phyloP scores from a whole-genome alignment of 1,140 invertebrate species.

The Drosophila repleta region DNA sequence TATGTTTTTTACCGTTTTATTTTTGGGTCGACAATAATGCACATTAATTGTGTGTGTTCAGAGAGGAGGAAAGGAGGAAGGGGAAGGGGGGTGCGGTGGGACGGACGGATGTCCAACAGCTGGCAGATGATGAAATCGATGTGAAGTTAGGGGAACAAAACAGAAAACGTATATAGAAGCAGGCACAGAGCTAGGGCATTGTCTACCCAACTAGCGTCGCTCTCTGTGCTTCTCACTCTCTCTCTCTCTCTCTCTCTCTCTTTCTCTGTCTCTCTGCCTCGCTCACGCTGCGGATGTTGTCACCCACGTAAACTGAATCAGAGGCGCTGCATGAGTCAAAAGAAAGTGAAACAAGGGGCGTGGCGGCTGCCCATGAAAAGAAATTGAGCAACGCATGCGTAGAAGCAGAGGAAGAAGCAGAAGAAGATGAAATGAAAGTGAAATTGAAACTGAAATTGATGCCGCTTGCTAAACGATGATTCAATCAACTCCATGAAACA shows the following conservation, averaged over 20 bases:
- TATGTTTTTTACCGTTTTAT: constrained; percentile 12
- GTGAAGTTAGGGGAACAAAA: neutral
- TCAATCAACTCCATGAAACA: constrained; percentile 21
- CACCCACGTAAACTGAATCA: constrained; percentile 63
- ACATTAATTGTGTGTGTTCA: constrained; percentile 72
- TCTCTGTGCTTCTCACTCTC: neutral
- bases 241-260: neutral
- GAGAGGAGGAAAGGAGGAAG: constrained; percentile 17
- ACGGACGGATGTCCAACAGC: neutral
- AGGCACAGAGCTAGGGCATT: neutral
- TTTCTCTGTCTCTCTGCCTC: neutral
- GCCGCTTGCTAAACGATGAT: constrained; percentile 40
- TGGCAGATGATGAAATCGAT: constrained; percentile 36
- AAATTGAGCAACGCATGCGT: constrained; percentile 32
- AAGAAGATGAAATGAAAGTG: constrained; percentile 41
- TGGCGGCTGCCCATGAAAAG: constrained; percentile 38
- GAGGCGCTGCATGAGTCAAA: constrained; percentile 64
- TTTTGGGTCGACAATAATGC: constrained; percentile 58
- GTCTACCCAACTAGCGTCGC: neutral
- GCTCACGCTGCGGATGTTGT: constrained; percentile 69
- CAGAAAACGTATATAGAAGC: too few species aligned
- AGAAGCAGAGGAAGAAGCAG: constrained; percentile 15
- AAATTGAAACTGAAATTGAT: constrained; percentile 44
- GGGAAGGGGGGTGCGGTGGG: neutral
- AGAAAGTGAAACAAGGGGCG: constrained; percentile 65